These are phyloP conservation scores for Nezara viridula DNA, from an alignment of 2,888 invertebrate species.

Conservation along the genomic window DNA sequence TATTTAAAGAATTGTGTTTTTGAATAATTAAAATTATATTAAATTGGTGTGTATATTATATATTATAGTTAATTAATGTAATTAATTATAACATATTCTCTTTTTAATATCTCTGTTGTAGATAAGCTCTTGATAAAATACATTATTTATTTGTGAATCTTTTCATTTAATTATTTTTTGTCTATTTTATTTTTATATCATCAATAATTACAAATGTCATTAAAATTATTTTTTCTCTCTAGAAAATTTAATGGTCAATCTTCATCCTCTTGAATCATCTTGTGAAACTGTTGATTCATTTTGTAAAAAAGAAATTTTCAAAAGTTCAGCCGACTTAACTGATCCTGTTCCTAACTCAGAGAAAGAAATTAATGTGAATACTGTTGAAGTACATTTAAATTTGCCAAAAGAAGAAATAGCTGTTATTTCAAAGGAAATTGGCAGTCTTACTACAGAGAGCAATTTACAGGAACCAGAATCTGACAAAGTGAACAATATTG, in stretches of 20 bases:
- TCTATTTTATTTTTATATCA: background rate
- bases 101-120: too few relatives aligned
- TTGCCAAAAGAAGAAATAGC: background rate
- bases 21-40: too few relatives aligned
- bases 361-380: background rate
- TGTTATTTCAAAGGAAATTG: background rate
- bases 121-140: too few relatives aligned
- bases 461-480: background rate
- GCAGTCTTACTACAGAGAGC: background rate
- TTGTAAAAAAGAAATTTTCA: background rate
- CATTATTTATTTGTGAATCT: background rate
- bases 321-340: too few relatives aligned
- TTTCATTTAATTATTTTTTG: background rate
- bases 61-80: too few relatives aligned
- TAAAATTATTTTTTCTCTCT: background rate
- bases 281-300: background rate
- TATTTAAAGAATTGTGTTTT: too few relatives aligned
- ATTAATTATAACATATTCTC: too few relatives aligned
- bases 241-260: slow-evolving; percentile 29
- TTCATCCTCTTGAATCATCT: slow-evolving; percentile 56
- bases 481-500: background rate
- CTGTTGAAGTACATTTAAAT: slow-evolving; percentile 1
- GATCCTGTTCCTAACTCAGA: background rate
- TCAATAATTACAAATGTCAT: slow-evolving; percentile 3
- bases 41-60: too few relatives aligned